A percentile compares a stretch with the other conserved stretches of the same genome.
These are phyloP conservation scores for Leuciscus waleckii DNA, from an alignment of 2,797 vertebrate species.

Conservation along the genomic window DNA sequence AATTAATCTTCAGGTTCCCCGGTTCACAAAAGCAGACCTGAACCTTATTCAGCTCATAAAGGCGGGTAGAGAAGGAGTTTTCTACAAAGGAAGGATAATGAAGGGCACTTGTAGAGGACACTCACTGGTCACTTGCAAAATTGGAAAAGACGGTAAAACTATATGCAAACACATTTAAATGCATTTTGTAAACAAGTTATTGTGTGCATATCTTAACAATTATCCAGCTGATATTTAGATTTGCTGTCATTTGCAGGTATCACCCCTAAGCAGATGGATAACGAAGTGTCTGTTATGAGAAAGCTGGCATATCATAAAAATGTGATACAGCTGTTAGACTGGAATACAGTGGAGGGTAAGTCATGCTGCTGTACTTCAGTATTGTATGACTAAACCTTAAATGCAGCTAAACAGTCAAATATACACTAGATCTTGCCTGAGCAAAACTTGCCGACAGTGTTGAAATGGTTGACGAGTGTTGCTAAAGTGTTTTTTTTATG, in stretches of 20 bases:
- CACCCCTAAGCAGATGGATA: constrained; percentile 71
- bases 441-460: neutral
- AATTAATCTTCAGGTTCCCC: constrained; percentile 61
- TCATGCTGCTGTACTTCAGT: neutral
- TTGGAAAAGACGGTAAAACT: constrained; percentile 76
- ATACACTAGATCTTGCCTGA: neutral
- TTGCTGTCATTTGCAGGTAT: constrained; percentile 63
- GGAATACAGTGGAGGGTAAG: constrained; percentile 75
- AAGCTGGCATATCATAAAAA: constrained; percentile 80
- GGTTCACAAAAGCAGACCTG: constrained; percentile 73
- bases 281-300: constrained; percentile 78
- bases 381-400: neutral
- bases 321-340: constrained; percentile 79
- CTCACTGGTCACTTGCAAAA: constrained; percentile 78
- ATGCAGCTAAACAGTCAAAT: neutral
- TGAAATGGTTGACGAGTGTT: neutral
- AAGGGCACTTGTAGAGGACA: constrained; percentile 79
- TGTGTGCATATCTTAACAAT: neutral
- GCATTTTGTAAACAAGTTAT: neutral
- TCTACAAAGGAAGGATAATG: constrained; percentile 79
- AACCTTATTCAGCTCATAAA: constrained; percentile 79
- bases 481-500: neutral
- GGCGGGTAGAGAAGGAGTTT: constrained; percentile 77
- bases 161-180: neutral
- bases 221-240: constrained; percentile 14